A percentile compares a stretch with the other conserved stretches of the same genome.
phyloP scores from a whole-genome alignment of 1,140 invertebrate species.

The Sinonovacula constricta region DNA sequence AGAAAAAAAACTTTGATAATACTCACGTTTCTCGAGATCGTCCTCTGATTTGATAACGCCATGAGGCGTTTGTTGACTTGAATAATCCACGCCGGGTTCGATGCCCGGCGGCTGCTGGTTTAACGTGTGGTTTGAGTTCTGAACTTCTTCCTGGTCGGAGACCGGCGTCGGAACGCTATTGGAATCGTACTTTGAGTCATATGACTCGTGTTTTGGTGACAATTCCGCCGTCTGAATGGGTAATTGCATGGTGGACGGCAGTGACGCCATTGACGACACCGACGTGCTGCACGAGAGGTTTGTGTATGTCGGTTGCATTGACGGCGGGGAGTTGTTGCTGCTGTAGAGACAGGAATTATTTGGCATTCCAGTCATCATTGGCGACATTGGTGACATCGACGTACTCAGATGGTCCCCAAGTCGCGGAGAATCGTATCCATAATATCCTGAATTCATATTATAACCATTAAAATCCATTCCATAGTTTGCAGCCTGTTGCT shows the following conservation, averaged over 20 bases:
- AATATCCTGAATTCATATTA: conserved; percentile 41
- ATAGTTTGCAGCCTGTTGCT: conserved; percentile 43
- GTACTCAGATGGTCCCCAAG: conserved; percentile 37
- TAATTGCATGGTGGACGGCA: conserved; percentile 39
- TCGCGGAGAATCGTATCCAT: conserved; percentile 34
- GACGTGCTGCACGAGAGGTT: conserved; percentile 49
- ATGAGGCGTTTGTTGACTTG: no score
- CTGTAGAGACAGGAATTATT: conserved; percentile 49
- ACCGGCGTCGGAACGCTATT: conserved; percentile 30
- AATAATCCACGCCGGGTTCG: conserved; percentile 21
- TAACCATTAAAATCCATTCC: conserved; percentile 51
- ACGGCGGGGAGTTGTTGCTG: conserved; percentile 42
- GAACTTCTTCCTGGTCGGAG: conserved; percentile 42
- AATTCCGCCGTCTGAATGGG: conserved; percentile 13
- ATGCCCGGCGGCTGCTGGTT: conserved; percentile 18
- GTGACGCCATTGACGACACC: conserved; percentile 46
- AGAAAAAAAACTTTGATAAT: no score
- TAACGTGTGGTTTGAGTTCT: background rate
- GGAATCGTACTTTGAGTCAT: conserved; percentile 8
- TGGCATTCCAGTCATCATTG: conserved; percentile 20
- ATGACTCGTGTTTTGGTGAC: conserved; percentile 41
- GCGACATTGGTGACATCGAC: conserved; percentile 42
- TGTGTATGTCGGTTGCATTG: conserved; percentile 46
- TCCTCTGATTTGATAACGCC: no score
- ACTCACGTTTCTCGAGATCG: conserved; percentile 39